Evolutionary conservation across 2,797 vertebrate genomes (phyloP).

Genomic region (Melanotaenia trifasciata): DNA sequence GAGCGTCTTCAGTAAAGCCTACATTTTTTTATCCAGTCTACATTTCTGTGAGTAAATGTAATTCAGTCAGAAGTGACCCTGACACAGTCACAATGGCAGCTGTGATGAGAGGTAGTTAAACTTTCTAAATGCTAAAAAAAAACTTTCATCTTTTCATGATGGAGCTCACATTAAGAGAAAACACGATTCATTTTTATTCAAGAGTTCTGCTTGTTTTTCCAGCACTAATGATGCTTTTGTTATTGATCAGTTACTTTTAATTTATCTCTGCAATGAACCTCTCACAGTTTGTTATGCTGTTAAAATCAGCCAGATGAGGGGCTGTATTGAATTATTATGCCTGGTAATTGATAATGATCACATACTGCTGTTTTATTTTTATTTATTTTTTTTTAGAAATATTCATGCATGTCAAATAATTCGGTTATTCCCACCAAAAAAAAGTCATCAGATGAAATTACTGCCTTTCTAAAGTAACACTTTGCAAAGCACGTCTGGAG

Average conservation of each 20-base stretch:
- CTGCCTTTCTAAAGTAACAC: conserved; percentile 37
- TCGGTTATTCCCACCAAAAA: conserved; percentile 7
- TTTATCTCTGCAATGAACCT: not conserved
- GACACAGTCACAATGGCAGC: too few species aligned
- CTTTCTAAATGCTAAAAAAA: too few species aligned
- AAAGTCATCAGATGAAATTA: conserved; percentile 43
- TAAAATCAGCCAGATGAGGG: not conserved
- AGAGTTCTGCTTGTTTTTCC: not conserved
- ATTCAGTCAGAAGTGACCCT: too few species aligned
- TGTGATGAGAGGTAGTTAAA: not conserved
- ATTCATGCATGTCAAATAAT: conserved; percentile 2
- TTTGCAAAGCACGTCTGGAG: not conserved
- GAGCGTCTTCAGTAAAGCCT: conserved; percentile 6
- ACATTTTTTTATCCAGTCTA: not conserved
- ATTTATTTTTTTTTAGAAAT: not conserved
- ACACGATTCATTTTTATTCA: too few species aligned
- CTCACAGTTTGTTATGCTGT: not conserved
- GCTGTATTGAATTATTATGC: not conserved
- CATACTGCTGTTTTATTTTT: not conserved
- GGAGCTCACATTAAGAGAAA: too few species aligned
- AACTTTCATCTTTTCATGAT: too few species aligned
- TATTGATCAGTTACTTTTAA: not conserved
- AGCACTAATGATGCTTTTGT: not conserved
- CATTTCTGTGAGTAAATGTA: too few species aligned
- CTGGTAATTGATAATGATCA: not conserved